Conservation (phyloP, 2,888 invertebrate genomes). For the Cerceris ruficornis region DNA sequence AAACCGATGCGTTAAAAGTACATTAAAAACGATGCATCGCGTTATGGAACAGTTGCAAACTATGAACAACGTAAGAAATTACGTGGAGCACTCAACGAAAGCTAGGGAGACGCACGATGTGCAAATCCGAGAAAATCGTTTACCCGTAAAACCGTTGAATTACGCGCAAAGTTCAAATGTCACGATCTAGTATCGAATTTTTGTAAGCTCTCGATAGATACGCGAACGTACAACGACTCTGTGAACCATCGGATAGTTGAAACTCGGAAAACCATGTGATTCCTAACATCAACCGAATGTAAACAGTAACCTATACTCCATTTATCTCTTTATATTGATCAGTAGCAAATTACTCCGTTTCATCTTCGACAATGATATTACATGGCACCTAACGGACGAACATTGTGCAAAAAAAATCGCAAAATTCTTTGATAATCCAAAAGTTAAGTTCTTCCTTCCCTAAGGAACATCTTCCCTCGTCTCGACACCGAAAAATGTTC, state of each 20-base stretch:
- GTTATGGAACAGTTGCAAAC: not conserved
- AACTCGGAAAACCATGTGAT: conserved; percentile 25
- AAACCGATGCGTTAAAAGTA: not conserved
- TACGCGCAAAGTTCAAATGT: not conserved
- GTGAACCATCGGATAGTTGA: not conserved
- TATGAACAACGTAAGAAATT: not conserved
- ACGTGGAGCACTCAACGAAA: not conserved
- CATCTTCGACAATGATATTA: not conserved
- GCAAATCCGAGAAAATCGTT: not conserved
- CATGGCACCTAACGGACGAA: not conserved
- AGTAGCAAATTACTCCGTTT: not conserved
- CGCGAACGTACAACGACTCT: not conserved
- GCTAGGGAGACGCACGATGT: not conserved
- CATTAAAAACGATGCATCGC: not conserved
- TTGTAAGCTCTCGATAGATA: not conserved
- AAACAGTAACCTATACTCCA: conserved; percentile 51
- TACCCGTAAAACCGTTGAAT: not conserved
- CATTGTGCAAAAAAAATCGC: not conserved
- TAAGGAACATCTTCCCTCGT: not conserved
- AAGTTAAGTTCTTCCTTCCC: conserved; percentile 6
- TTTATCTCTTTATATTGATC: not conserved
- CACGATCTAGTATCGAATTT: not conserved
- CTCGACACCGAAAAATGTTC: not conserved
- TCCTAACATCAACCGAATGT: conserved; percentile 24
- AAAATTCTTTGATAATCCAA: conserved; percentile 38